phyloP scores from a whole-genome alignment of 2,888 invertebrate species.

The Gortyna flavago region DNA sequence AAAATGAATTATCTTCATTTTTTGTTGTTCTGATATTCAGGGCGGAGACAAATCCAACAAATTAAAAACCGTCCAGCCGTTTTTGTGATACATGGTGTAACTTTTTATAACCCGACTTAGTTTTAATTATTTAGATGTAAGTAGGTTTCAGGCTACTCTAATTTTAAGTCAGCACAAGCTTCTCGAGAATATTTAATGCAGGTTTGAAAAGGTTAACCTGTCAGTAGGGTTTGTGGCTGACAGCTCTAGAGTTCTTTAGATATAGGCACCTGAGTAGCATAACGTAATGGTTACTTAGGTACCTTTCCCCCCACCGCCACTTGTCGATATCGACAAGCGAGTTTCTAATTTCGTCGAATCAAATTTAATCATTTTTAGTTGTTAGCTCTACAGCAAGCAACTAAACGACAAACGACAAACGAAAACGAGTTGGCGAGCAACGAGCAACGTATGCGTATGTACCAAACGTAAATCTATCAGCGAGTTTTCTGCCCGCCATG shows the following conservation, averaged over 20 bases:
- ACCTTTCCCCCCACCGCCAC: too few relatives aligned
- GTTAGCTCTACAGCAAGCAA: too few relatives aligned
- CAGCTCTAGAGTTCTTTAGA: not conserved
- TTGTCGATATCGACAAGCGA: too few relatives aligned
- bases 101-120: too few relatives aligned
- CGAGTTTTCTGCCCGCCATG: not conserved
- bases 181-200: not conserved
- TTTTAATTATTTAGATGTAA: not conserved
- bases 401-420: too few relatives aligned
- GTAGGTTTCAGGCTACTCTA: not conserved
- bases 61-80: not conserved
- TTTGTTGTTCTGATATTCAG: not conserved
- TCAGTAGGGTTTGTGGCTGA: not conserved
- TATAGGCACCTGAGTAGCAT: too few relatives aligned
- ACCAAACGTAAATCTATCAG: not conserved
- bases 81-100: too few relatives aligned
- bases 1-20: not conserved
- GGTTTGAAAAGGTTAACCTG: conserved; percentile 29
- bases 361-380: too few relatives aligned
- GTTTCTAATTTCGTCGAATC: too few relatives aligned
- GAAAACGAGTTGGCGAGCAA: too few relatives aligned
- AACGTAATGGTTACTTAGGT: too few relatives aligned
- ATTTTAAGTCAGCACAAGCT: not conserved
- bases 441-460: too few relatives aligned
- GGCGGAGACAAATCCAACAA: not conserved